Evolutionary conservation across 2,888 invertebrate species (phyloP), one percentile per base, ranked within the genome.

Genomic region (Pogonocherus hispidulus): DNA sequence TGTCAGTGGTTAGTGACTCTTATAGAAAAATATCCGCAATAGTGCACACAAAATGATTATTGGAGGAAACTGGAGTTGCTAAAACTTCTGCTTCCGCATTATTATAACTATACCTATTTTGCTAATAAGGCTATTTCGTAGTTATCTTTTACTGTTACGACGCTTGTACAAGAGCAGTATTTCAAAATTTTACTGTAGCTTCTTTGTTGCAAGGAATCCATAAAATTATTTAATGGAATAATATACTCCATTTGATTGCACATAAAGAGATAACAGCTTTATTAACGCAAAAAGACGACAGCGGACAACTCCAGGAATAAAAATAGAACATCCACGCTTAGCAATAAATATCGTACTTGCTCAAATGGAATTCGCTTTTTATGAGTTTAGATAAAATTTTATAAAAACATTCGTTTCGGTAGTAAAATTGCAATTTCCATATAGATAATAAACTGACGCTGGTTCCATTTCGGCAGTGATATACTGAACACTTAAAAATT

Each of bases 391-490:
- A 69, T 59, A 67, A 69, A 69, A 70, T 67, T 69, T 70, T 67
- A 72, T 69, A 72, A 69, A 69, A 72, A 67, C 67, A 49, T 65
- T 67, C 65, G 69, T 65, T 49, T 47, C 47, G 37, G 65, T 57
- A 57, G 65, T 72, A 72, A 72, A 72, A 72, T 19, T 67, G 69
- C 67, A 69, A 72, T 72, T 67, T 69, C 63, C 69, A 67, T 72
- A 70, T 52, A 54, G 47, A 35, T 66, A 66, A 59, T 47, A 66
- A 56, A 57, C 22, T 51, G 56, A 64, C 44, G 56, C 47, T 35
- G 55, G 23, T 57, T 65, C 60, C 59, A 54, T 44, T 59, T 35
- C 56, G 14, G 14, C 52, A 14, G 55, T 54, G 49, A 66, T 55
- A 54, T 44, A 47, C n/a, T 20, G 44, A 27, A 66, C 66, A 66